Evolutionary conservation across 2,797 vertebrate species (phyloP).

Genomic region (Spheniscus humboldti): DNA sequence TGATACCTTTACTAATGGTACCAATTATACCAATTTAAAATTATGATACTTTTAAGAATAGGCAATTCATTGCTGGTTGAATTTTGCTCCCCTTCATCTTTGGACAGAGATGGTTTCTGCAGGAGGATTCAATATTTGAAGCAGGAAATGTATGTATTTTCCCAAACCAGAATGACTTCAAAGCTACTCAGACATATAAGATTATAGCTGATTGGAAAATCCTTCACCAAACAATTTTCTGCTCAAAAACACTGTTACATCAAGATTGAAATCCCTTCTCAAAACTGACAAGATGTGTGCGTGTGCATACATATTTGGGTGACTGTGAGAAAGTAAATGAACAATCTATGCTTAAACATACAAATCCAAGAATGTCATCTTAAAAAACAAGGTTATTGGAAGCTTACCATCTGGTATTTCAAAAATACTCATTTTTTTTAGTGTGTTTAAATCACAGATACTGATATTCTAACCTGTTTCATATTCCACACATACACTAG

Average conservation of each 20-base stretch:
- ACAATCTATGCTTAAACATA: neutral
- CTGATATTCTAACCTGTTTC: neutral
- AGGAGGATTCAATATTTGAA: neutral
- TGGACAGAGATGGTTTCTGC: neutral
- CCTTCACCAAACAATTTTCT: slow-evolving; percentile 1
- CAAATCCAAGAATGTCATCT: neutral
- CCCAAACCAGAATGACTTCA: neutral
- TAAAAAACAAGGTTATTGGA: neutral
- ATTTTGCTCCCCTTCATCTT: neutral
- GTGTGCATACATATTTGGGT: neutral
- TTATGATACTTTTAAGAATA: neutral
- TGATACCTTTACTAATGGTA: neutral
- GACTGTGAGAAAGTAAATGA: neutral
- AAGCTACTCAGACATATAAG: neutral
- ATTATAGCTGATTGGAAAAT: slow-evolving; percentile 7
- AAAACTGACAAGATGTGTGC: neutral
- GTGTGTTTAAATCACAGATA: neutral
- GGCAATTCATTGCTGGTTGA: neutral
- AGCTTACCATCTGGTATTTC: neutral
- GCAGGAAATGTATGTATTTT: neutral
- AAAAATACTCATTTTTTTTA: neutral
- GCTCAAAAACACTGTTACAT: neutral
- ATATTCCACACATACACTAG: neutral
- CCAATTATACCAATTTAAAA: neutral
- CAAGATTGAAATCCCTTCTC: neutral